Conservation (phyloP, 2,797 vertebrate species). For the Melanotaenia trifasciata region DNA sequence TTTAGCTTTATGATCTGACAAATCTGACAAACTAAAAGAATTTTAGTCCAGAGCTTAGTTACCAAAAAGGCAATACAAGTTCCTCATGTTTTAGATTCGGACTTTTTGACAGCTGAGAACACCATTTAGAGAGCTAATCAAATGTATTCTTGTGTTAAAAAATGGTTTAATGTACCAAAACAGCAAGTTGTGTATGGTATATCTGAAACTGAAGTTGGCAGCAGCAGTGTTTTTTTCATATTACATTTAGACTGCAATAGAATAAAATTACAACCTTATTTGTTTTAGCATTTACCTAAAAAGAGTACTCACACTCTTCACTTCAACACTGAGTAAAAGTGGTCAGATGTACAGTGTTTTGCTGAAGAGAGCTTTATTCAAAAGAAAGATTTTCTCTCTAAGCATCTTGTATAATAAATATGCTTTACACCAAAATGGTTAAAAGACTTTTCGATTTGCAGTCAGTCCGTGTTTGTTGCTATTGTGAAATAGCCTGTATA, state of each 20-base stretch:
- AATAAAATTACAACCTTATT: slow-evolving; percentile 26
- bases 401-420: slow-evolving; percentile 42
- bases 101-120: neutral
- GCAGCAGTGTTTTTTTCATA: slow-evolving; percentile 4
- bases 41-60: neutral
- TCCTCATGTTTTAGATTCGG: slow-evolving; percentile 7
- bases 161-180: slow-evolving; percentile 8
- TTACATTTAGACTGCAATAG: slow-evolving; percentile 20
- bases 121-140: slow-evolving; percentile 21
- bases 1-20: too few species aligned
- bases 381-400: slow-evolving; percentile 36
- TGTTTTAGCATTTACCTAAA: slow-evolving; percentile 22
- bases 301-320: slow-evolving; percentile 17
- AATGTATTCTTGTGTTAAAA: slow-evolving; percentile 16
- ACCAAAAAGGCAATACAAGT: slow-evolving; percentile 1
- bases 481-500: slow-evolving; percentile 56
- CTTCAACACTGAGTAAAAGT: slow-evolving; percentile 16
- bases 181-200: neutral
- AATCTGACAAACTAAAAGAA: too few species aligned
- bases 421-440: slow-evolving; percentile 35
- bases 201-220: neutral
- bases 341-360: slow-evolving; percentile 11
- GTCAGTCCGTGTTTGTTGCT: slow-evolving; percentile 42
- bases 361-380: slow-evolving; percentile 23
- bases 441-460: slow-evolving; percentile 22